Percentiles rank a stretch among this genome's conserved stretches.
phyloP scores from a whole-genome alignment of 92 coral and sea anemone species.

The Nematostella vectensis region DNA sequence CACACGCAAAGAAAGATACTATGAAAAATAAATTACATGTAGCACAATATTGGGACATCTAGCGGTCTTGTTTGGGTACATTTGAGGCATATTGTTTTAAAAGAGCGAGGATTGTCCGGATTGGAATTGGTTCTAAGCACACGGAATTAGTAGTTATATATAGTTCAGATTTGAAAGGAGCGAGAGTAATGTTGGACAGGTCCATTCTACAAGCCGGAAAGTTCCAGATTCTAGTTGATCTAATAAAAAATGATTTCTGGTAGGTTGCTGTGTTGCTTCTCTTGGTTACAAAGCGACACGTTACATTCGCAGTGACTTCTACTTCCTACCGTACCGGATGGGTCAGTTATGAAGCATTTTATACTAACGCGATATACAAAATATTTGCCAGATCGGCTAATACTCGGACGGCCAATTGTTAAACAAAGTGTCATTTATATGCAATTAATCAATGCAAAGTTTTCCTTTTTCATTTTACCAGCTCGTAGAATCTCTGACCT shows the following conservation, averaged over 20 bases:
- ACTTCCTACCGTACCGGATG: too few relatives aligned
- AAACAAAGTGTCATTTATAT: too few relatives aligned
- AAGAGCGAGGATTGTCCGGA: conserved; percentile 1
- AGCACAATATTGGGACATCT: neutral
- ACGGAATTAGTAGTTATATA: neutral
- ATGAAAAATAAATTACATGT: neutral
- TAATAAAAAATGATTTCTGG: neutral
- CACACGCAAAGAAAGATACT: neutral
- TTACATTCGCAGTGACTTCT: neutral
- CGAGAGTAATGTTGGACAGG: neutral
- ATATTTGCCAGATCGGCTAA: too few relatives aligned
- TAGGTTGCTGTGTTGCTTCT: neutral
- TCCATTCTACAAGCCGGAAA: neutral
- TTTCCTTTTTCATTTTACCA: too few relatives aligned
- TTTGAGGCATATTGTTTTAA: neutral
- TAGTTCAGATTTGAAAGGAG: conserved; percentile 1
- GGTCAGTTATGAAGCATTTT: too few relatives aligned
- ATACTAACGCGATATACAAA: too few relatives aligned
- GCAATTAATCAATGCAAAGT: too few relatives aligned
- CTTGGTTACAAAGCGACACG: neutral
- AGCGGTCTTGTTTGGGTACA: neutral
- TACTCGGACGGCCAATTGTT: too few relatives aligned
- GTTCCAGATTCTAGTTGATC: neutral
- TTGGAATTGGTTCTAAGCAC: neutral
- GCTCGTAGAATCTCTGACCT: too few relatives aligned